A percentile compares a stretch with the other conserved stretches of the same genome.
phyloP scores from a whole-genome alignment of 2,113 vertebrate genomes.

The Vireo altiloquus region DNA sequence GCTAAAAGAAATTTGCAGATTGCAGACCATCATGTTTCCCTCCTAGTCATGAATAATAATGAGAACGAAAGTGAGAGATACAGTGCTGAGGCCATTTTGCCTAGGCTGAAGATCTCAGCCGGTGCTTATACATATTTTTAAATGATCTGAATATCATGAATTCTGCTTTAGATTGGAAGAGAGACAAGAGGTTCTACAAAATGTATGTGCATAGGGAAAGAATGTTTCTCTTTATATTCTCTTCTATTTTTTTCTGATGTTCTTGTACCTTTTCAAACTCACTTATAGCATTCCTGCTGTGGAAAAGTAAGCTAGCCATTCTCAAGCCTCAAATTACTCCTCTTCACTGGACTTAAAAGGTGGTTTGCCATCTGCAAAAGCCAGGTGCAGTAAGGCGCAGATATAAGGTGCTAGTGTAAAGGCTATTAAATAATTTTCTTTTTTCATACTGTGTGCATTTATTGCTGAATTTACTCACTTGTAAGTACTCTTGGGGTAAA shows the following conservation, averaged over 20 bases:
- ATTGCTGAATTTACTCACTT: background rate
- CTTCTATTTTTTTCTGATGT: slow-evolving; percentile 19
- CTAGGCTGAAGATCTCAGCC: slow-evolving; percentile 47
- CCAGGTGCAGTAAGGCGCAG: background rate
- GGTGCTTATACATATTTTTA: slow-evolving; percentile 37
- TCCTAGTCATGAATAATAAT: slow-evolving; percentile 64
- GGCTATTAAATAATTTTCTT: background rate
- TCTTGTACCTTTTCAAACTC: slow-evolving; percentile 41
- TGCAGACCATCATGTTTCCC: slow-evolving; percentile 54
- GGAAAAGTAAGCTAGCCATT: background rate
- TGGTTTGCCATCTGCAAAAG: background rate
- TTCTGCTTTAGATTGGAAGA: slow-evolving; percentile 38
- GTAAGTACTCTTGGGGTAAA: background rate
- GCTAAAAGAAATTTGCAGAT: slow-evolving; percentile 68
- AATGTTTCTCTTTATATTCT: slow-evolving; percentile 4
- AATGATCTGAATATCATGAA: slow-evolving; percentile 61
- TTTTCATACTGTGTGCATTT: background rate
- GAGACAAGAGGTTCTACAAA: slow-evolving; percentile 47
- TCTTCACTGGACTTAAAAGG: background rate
- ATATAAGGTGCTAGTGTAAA: background rate
- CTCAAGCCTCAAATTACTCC: background rate
- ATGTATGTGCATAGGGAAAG: background rate
- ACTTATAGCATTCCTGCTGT: slow-evolving; percentile 1
- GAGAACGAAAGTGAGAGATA: slow-evolving; percentile 47
- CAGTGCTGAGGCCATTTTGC: slow-evolving; percentile 50